Evolutionary conservation across 2,797 vertebrate species (phyloP).

Genomic region (Leptatherina wallacei): DNA sequence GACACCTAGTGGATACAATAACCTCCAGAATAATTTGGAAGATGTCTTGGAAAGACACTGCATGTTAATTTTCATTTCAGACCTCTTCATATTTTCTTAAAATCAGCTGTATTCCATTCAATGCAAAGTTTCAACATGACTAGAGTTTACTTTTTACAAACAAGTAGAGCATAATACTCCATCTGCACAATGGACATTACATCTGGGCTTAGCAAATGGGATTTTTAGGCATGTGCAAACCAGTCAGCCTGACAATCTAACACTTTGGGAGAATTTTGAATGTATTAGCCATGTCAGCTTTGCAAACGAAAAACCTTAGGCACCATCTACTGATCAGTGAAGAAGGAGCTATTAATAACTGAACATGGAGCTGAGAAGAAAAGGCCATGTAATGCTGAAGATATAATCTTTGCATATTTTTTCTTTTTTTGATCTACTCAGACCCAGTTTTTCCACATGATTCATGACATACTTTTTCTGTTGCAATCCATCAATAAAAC

Average conservation of each 20-base stretch:
- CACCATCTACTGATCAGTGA: too few species aligned
- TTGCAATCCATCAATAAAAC: not conserved
- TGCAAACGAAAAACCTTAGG: not conserved
- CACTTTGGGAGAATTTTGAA: not conserved
- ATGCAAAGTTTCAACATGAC: not conserved
- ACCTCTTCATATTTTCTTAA: not conserved
- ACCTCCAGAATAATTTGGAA: constrained; percentile 15
- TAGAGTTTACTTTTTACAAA: not conserved
- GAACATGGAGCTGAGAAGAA: not conserved
- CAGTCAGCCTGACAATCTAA: not conserved
- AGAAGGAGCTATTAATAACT: not conserved
- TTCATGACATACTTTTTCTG: not conserved
- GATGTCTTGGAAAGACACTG: not conserved
- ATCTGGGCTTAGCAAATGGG: not conserved
- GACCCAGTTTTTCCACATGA: not conserved
- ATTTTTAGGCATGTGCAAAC: not conserved
- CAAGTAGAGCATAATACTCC: not conserved
- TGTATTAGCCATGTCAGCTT: not conserved
- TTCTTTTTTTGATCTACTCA: not conserved
- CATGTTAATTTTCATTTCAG: not conserved
- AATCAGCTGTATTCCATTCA: not conserved
- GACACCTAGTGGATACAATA: constrained; percentile 82
- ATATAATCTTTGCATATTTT: not conserved
- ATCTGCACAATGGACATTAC: not conserved
- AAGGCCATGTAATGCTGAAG: not conserved